Evolutionary conservation across 2,797 vertebrate genomes (phyloP).

Genomic region (Silurus lanzhouensis): DNA sequence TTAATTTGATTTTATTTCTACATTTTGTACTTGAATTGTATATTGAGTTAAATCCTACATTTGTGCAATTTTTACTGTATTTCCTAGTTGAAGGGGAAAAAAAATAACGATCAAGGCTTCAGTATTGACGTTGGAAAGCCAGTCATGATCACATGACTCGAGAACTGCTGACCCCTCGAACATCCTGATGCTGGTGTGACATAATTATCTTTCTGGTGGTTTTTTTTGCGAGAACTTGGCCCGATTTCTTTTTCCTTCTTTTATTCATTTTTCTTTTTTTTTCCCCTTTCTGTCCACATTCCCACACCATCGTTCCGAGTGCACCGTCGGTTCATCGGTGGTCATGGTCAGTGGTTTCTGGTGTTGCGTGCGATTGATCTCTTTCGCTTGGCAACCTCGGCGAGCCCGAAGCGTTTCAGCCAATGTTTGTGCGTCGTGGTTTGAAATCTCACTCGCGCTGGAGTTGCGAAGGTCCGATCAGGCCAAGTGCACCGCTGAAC

Average conservation of each 20-base stretch:
- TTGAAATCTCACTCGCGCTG: conserved; percentile 62
- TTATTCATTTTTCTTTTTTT: background rate
- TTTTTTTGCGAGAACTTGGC: background rate
- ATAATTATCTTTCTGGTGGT: conserved; percentile 40
- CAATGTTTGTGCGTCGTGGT: conserved; percentile 74
- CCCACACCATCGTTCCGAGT: conserved; percentile 64
- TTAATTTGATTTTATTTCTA: background rate
- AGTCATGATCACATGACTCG: background rate
- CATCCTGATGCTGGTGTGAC: conserved; percentile 21
- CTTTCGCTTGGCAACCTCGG: conserved; percentile 64
- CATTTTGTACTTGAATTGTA: too few relatives aligned
- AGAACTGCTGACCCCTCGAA: background rate
- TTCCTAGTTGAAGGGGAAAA: background rate
- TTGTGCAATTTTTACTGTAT: too few relatives aligned
- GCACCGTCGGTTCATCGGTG: conserved; percentile 61
- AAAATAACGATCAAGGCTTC: background rate
- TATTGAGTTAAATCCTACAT: too few relatives aligned
- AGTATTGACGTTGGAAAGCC: background rate
- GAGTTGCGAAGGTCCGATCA: conserved; percentile 56
- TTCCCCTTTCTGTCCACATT: background rate
- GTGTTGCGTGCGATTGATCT: conserved; percentile 72
- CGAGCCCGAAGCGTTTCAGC: conserved; percentile 67
- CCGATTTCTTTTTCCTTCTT: background rate
- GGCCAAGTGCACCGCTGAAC: conserved; percentile 51
- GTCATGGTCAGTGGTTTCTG: conserved; percentile 69